Evolutionary conservation across 2,888 invertebrate species (phyloP), one percentile per base, ranked within the genome.

Genomic region (Dynastes maya): DNA sequence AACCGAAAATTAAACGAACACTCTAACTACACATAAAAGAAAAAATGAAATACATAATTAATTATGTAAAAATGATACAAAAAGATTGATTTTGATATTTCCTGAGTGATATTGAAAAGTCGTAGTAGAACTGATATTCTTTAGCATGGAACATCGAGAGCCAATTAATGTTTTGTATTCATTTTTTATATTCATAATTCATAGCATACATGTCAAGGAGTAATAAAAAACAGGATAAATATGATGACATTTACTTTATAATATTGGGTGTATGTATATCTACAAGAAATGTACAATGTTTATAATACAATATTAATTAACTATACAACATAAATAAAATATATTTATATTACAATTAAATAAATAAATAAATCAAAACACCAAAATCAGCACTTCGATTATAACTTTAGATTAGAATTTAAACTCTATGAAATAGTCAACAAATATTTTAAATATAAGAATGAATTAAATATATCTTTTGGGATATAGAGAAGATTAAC

Each of bases 261-360:
- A 71, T 72, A 61, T 76, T 74, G 58, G 51, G 79, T 22, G 55
- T 81, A 80, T 22, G 55, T 81, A 80, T 84, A 84, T 84, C 84
- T 84, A 84, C 84, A 84, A 82, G 79, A 82, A 84, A 83, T 84
- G 83, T 84, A 84, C 83, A 83, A 81, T 81, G 76, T 78, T 79
- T 83, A 83, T 83, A 81, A 83, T 83, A 83, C 83, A 83, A 82
- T 81, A 81, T 84, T 82, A 81, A 80, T 79, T 79, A 79, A 79
- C 80, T 81, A 81, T 82, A 81, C 82, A 83, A 83, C 81, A 82
- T 82, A 83, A 83, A 82, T 81, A 82, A 64, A 68, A 58, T 68
- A 68, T 49, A 68, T 55, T 77, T 78, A 80, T 80, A 79, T 80
- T 83, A 83, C 83, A 83, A 78, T 81, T 79, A 81, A 80, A 76